Evolutionary conservation across 1,140 invertebrate genomes (phyloP).

Genomic region (Cherax destructor): DNA sequence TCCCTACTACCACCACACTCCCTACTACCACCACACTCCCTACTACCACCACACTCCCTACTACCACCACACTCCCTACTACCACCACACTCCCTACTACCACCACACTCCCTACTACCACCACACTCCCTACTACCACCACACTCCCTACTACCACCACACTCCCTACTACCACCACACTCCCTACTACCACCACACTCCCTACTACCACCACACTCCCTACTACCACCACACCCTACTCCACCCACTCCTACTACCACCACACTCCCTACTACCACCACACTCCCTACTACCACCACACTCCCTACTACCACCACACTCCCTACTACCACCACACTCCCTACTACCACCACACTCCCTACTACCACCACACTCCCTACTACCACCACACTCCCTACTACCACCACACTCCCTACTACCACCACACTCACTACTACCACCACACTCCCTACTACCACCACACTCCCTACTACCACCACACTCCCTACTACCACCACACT

Average conservation of each 20-base stretch:
- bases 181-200: no score
- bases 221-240: no score
- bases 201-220: background rate
- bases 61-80: background rate
- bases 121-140: no score
- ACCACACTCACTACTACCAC: no score
- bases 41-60: no score
- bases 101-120: background rate
- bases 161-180: background rate
- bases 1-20: no score
- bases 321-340: background rate
- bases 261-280: background rate
- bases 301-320: no score
- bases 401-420: background rate
- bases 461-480: background rate
- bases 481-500: background rate
- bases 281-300: background rate
- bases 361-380: background rate
- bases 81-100: no score
- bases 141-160: background rate
- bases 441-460: no score
- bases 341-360: no score
- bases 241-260: no score
- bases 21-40: background rate
- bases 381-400: no score